Evolutionary conservation across 2,797 vertebrate genomes (phyloP).

Genomic region (Argya squamiceps): DNA sequence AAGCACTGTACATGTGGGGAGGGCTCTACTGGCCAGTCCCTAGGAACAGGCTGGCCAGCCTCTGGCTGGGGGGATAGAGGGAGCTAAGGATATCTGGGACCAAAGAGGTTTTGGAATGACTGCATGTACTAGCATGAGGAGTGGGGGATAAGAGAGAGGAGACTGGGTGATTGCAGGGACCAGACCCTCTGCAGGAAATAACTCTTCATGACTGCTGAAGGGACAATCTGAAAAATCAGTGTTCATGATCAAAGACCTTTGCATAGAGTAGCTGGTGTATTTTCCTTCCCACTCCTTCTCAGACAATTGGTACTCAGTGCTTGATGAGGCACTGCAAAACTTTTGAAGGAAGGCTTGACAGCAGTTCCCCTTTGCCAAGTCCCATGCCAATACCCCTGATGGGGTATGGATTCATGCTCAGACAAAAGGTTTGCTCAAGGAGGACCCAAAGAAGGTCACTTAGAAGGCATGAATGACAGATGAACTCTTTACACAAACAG

Average conservation of each 20-base stretch:
- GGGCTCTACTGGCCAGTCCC: fast-evolving
- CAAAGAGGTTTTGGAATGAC: not conserved
- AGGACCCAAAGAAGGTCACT: not conserved
- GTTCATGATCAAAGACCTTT: not conserved
- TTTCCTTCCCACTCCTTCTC: not conserved
- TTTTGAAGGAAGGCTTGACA: not conserved
- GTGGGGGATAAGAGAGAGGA: not conserved
- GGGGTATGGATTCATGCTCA: not conserved
- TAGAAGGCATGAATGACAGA: not conserved
- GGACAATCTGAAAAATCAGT: not conserved
- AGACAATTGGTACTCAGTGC: not conserved
- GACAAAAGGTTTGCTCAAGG: not conserved
- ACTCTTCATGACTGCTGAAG: not conserved
- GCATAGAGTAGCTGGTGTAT: not conserved
- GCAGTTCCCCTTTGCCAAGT: not conserved
- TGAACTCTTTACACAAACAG: not conserved
- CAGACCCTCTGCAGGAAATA: not conserved
- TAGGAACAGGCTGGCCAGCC: not conserved
- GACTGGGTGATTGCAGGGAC: not conserved
- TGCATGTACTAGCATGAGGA: not conserved
- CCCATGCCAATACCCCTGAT: not conserved
- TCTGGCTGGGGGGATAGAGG: not conserved
- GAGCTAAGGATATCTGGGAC: not conserved
- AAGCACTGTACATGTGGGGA: fast-evolving
- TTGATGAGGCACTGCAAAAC: not conserved